A percentile compares a stretch with the other conserved stretches of the same genome.
phyloP scores from a whole-genome alignment of 2,888 invertebrate species.

The Parnassius apollo region DNA sequence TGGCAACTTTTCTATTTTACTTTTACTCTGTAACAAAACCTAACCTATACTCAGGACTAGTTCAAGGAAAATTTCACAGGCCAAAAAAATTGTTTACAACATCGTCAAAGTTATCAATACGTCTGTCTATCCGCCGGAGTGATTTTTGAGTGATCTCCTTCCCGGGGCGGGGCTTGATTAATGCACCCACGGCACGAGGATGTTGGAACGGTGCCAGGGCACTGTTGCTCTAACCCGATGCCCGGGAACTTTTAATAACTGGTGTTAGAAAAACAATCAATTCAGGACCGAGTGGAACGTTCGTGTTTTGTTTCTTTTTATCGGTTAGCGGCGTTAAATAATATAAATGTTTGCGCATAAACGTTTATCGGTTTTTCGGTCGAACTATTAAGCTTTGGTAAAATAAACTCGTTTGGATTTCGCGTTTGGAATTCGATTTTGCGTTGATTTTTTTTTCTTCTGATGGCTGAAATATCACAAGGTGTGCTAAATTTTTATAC shows the following conservation, averaged over 20 bases:
- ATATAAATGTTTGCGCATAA: slow-evolving; percentile 14
- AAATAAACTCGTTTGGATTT: not conserved
- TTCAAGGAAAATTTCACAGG: slow-evolving; percentile 22
- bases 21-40: slow-evolving; percentile 1
- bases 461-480: no score
- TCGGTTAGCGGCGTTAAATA: slow-evolving; percentile 18
- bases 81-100: slow-evolving; percentile 54
- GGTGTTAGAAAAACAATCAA: slow-evolving; percentile 48
- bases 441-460: no score
- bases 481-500: no score
- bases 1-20: no score
- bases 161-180: slow-evolving; percentile 43
- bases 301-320: slow-evolving; percentile 18
- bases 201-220: slow-evolving; percentile 40
- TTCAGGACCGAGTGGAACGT: slow-evolving; percentile 19
- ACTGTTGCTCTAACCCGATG: slow-evolving; percentile 42
- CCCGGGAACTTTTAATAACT: slow-evolving; percentile 48
- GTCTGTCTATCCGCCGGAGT: slow-evolving; percentile 47
- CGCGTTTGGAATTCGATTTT: not conserved
- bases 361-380: slow-evolving; percentile 2
- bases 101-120: slow-evolving; percentile 59
- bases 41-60: slow-evolving; percentile 7
- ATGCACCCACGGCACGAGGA: slow-evolving; percentile 36
- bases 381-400: not conserved
- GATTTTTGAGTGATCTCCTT: slow-evolving; percentile 62